These are phyloP conservation scores for Drosophila bocki DNA, from an alignment of 1,140 invertebrate species.

Conservation along the genomic window DNA sequence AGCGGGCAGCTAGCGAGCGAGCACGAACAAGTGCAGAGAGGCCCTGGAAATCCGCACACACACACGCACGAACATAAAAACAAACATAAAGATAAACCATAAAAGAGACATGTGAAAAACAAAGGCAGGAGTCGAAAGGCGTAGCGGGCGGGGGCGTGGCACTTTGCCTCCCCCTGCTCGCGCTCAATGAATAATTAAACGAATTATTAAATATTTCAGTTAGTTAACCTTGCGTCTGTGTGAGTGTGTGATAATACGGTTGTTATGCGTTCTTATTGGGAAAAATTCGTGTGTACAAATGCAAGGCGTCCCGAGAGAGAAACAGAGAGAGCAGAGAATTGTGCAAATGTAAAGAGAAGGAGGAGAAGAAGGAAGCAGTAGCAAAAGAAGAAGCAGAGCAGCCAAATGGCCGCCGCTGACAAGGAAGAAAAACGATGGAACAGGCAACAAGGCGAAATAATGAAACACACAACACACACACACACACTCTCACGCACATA, in stretches of 20 bases:
- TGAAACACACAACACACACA: constrained; percentile 37
- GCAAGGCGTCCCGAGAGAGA: constrained; percentile 50
- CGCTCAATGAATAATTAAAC: constrained; percentile 17
- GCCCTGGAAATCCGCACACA: constrained; percentile 38
- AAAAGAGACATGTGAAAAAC: constrained; percentile 78
- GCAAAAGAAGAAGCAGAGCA: constrained; percentile 55
- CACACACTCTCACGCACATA: constrained; percentile 1
- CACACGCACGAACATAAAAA: constrained; percentile 57
- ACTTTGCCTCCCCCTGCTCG: constrained; percentile 3
- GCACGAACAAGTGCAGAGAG: constrained; percentile 64
- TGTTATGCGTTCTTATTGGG: constrained; percentile 68
- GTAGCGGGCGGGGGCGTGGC: constrained; percentile 57
- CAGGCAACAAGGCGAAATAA: constrained; percentile 69
- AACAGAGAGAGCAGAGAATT: constrained; percentile 32
- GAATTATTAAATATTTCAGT: constrained; percentile 31
- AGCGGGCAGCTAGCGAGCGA: too few relatives aligned
- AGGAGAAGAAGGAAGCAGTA: constrained; percentile 22
- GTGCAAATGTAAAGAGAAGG: constrained; percentile 40
- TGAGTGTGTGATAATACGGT: constrained; percentile 26
- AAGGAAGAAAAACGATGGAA: constrained; percentile 77
- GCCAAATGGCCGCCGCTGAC: constrained; percentile 74
- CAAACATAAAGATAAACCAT: constrained; percentile 81
- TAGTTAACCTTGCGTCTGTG: constrained; percentile 17
- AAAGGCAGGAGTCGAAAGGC: constrained; percentile 60
- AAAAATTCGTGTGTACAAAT: constrained; percentile 78